phyloP scores from a whole-genome alignment of 2,797 vertebrate species.

The Cossypha niveicapilla region DNA sequence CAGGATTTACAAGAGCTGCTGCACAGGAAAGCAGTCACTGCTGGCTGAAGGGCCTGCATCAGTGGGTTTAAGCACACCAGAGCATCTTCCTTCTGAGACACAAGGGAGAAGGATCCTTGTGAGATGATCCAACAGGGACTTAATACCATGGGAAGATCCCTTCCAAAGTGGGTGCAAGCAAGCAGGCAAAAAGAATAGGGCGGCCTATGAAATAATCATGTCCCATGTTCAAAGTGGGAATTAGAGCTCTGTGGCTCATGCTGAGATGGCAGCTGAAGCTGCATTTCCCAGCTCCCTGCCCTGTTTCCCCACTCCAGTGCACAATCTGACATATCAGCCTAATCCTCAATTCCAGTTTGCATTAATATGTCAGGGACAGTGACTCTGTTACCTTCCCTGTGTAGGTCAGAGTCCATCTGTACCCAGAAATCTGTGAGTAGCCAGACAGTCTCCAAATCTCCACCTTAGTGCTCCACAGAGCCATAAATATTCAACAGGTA shows the following conservation, averaged over 20 bases:
- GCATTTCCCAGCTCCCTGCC: background rate
- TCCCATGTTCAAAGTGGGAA: background rate
- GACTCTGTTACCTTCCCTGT: fast-evolving
- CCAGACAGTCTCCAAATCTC: background rate
- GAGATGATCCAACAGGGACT: too few relatives aligned
- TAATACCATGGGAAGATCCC: background rate
- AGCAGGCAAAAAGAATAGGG: background rate
- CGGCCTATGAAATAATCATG: background rate
- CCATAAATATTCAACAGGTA: background rate
- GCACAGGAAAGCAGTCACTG: background rate
- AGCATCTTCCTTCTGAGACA: background rate
- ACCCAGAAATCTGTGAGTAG: background rate
- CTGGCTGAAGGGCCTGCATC: background rate
- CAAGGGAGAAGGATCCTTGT: background rate
- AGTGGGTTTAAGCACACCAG: background rate
- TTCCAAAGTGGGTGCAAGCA: background rate
- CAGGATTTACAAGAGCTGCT: background rate
- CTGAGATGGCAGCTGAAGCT: background rate
- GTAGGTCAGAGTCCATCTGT: background rate
- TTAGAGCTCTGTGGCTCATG: background rate
- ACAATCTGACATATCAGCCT: background rate
- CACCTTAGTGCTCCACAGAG: background rate
- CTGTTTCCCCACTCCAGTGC: background rate
- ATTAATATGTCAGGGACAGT: background rate
- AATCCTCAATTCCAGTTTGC: background rate